Base-by-base conservation (phyloP, 1,140 invertebrate species). In the Xylocopa sonorina region DNA sequence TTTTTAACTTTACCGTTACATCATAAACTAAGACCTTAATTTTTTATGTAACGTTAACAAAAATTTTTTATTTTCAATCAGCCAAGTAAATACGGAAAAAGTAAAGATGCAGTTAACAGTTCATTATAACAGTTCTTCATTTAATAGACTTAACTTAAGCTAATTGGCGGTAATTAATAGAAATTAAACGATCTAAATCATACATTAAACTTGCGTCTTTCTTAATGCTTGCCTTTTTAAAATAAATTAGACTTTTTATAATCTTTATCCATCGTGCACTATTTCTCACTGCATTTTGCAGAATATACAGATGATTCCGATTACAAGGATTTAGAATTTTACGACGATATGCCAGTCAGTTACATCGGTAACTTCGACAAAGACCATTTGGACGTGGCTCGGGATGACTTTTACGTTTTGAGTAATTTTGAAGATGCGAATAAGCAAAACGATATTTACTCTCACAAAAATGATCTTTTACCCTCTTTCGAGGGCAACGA, bases 251-350 rank as follows among this genome's bases (percentile, higher is more conserved):
- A 21, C 4, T 27, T 21, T 9, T 41, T 27, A 41, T 50, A 21
- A 51, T 68, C 32, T 51, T 68, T 9, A 50, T 9, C 3, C 1
- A 24, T 16, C 24, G 24, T 46, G 41, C 12, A 43, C 32, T 62
- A n/a, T n/a, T 38, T 38, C 29, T 21, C 0, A 41, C 12, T 38
- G 2, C n/a, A 43, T 24, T 67, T 83, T 82, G 50, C 75, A 91
- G 90, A 90, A 24, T 88, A 90, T 66, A 86, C 73, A 0, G 86
- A 89, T 64, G 90, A 91, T 55, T 83, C 88, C 9, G 89, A 91
- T 32, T 90, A 90, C 50, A 77, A 85, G 21, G 82, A 90, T 64
- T 81, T 88, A 57, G 85, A 88, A 68, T 84, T 88, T 67, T 88
- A 90, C 41, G 84, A 90, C 50, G 86, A 90, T 53, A 69, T 85